These are phyloP conservation scores for Riptortus pedestris DNA, from an alignment of 1,140 invertebrate species.

Conservation along the genomic window DNA sequence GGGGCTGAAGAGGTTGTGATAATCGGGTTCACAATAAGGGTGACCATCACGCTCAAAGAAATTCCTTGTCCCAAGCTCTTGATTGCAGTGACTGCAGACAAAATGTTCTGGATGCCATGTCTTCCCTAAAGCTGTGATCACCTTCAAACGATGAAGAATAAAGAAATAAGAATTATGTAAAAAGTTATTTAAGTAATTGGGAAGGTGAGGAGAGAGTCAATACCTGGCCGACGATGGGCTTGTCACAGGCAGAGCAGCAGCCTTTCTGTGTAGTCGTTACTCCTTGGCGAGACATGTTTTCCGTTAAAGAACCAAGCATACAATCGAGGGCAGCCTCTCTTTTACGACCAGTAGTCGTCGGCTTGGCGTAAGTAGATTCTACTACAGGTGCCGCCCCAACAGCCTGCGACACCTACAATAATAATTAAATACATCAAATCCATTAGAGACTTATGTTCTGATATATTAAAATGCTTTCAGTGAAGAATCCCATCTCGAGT, in stretches of 20 bases:
- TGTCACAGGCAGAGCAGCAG: constrained; percentile 93
- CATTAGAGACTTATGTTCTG: no score
- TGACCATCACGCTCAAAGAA: constrained; percentile 95
- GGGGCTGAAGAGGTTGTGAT: constrained; percentile 96
- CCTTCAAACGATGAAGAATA: constrained; percentile 33
- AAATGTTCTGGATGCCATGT: constrained; percentile 99
- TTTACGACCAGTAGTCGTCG: constrained; percentile 42
- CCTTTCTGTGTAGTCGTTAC: constrained; percentile 95
- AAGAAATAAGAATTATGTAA: not conserved
- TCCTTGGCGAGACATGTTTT: constrained; percentile 93
- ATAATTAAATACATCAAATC: no score
- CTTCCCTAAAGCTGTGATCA: constrained; percentile 90
- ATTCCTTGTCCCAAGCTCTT: constrained; percentile 91
- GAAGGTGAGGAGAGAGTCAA: not conserved
- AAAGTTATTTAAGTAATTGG: not conserved
- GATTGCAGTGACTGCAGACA: constrained; percentile 90
- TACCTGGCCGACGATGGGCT: constrained; percentile 89
- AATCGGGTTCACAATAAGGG: constrained; percentile 96
- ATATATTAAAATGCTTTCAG: no score
- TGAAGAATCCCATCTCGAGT: no score
- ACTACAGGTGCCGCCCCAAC: constrained; percentile 40
- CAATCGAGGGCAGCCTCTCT: constrained; percentile 61
- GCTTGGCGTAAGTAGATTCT: constrained; percentile 64
- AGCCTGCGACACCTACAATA: not conserved
- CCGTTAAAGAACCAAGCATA: constrained; percentile 85